Conservation (phyloP, 2,888 invertebrate species). For the Agrotis ipsilon region DNA sequence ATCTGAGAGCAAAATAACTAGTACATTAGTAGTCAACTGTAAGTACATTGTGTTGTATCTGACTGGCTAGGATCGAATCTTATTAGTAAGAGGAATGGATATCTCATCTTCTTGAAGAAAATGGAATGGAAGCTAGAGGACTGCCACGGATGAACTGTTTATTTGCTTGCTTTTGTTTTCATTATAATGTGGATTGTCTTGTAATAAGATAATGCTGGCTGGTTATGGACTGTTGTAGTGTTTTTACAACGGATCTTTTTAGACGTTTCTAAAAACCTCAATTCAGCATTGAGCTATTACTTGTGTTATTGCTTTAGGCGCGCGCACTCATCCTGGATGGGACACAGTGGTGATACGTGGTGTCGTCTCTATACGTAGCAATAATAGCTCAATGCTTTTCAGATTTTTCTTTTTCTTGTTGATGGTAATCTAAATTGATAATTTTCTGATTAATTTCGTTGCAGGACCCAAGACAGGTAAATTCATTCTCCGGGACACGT, state of each 20-base stretch:
- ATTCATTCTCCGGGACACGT: too few species aligned
- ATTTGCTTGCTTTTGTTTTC: conserved; percentile 22
- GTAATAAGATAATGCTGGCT: conserved; percentile 18
- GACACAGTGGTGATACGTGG: too few species aligned
- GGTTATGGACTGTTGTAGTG: neutral
- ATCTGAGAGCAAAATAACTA: conserved; percentile 50
- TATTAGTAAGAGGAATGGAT: conserved; percentile 59
- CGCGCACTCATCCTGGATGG: too few species aligned
- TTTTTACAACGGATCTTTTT: neutral
- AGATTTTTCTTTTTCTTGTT: neutral
- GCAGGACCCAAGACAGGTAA: too few species aligned
- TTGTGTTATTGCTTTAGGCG: too few species aligned
- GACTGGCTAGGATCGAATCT: conserved; percentile 54
- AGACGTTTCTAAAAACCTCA: neutral
- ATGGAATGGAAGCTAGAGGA: conserved; percentile 36
- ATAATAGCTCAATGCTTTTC: too few species aligned
- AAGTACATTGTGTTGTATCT: conserved; percentile 52
- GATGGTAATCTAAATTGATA: too few species aligned
- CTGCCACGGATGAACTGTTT: conserved; percentile 26
- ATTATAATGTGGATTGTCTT: conserved; percentile 30
- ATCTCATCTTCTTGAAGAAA: conserved; percentile 47
- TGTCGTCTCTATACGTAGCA: too few species aligned
- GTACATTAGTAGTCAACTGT: conserved; percentile 64
- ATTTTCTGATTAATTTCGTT: too few species aligned
- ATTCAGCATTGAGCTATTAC: neutral